phyloP scores from a whole-genome alignment of 2,888 invertebrate genomes.

The Barypeithes pellucidus region DNA sequence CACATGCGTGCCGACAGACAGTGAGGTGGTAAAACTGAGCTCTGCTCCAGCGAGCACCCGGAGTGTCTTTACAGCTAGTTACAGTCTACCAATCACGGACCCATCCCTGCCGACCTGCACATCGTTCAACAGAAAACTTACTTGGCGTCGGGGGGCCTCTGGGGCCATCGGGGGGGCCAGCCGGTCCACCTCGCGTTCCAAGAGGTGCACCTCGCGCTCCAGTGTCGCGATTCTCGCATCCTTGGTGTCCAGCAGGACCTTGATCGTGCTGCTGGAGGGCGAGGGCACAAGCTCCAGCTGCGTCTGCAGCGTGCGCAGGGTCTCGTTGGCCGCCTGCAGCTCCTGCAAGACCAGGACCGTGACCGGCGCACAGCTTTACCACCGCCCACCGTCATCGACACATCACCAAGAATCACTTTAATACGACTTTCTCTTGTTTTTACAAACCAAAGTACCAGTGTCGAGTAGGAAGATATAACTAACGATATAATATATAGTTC shows the following conservation, averaged over 20 bases:
- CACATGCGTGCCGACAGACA: constrained; percentile 67
- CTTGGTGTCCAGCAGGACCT: constrained; percentile 88
- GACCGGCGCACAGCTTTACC: constrained; percentile 64
- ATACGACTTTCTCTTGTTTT: constrained; percentile 34
- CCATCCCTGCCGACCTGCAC: constrained; percentile 85
- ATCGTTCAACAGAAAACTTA: constrained; percentile 89
- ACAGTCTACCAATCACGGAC: constrained; percentile 70
- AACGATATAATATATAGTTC: background rate
- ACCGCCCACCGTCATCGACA: constrained; percentile 62
- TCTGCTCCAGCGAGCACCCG: constrained; percentile 65
- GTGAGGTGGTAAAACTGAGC: constrained; percentile 67
- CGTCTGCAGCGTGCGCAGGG: constrained; percentile 85
- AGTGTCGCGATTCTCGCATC: constrained; percentile 90
- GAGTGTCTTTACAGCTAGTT: constrained; percentile 70
- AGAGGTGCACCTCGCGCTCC: constrained; percentile 87
- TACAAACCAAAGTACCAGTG: constrained; percentile 20
- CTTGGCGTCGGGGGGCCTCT: constrained; percentile 82
- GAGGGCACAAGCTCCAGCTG: constrained; percentile 84
- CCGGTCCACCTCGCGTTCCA: constrained; percentile 84
- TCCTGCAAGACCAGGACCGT: constrained; percentile 75
- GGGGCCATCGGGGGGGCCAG: constrained; percentile 69
- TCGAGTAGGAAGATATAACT: background rate
- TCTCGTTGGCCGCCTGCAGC: constrained; percentile 88
- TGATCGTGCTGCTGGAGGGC: constrained; percentile 80
- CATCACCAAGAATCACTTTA: constrained; percentile 62